A percentile compares a stretch with the other conserved stretches of the same genome.
These are phyloP conservation scores for Drosophila nr. perissopoda DNA, from an alignment of 2,888 invertebrate genomes.

Conservation along the genomic window DNA sequence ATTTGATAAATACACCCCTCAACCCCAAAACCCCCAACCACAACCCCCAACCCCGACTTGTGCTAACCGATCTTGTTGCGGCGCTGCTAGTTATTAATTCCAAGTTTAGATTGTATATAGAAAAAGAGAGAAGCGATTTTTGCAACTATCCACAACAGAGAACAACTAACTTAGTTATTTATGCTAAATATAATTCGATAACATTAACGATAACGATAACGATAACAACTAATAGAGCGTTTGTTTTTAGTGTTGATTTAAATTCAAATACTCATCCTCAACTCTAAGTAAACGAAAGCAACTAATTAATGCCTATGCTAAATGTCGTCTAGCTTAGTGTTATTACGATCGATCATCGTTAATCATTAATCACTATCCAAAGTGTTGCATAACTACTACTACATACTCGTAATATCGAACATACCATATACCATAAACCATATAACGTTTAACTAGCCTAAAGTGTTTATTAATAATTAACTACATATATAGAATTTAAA, in stretches of 20 bases:
- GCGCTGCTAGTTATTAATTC: conserved; percentile 35
- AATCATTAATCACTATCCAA: conserved; percentile 42
- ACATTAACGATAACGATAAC: conserved; percentile 26
- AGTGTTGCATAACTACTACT: conserved; percentile 46
- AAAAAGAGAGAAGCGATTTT: conserved; percentile 29
- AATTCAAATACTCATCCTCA: conserved; percentile 58
- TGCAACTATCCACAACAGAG: conserved; percentile 35
- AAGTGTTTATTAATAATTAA: conserved; percentile 67
- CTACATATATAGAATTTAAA: conserved; percentile 46
- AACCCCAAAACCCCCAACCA: too few species aligned
- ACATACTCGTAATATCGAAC: conserved; percentile 45
- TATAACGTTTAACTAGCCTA: conserved; percentile 50
- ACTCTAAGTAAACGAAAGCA: conserved; percentile 71
- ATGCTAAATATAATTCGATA: conserved; percentile 40
- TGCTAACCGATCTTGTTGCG: conserved; percentile 17
- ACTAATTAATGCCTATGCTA: conserved; percentile 78
- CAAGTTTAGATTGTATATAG: conserved; percentile 55
- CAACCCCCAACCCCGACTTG: neutral
- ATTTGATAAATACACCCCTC: neutral
- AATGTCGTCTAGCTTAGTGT: conserved; percentile 75
- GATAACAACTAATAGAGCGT: conserved; percentile 38
- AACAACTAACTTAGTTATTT: conserved; percentile 46
- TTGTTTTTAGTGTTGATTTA: conserved; percentile 59
- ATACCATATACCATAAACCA: conserved; percentile 41
- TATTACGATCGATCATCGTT: conserved; percentile 27